Conservation (phyloP, 2,797 vertebrate genomes). For the Apogon talboti region DNA sequence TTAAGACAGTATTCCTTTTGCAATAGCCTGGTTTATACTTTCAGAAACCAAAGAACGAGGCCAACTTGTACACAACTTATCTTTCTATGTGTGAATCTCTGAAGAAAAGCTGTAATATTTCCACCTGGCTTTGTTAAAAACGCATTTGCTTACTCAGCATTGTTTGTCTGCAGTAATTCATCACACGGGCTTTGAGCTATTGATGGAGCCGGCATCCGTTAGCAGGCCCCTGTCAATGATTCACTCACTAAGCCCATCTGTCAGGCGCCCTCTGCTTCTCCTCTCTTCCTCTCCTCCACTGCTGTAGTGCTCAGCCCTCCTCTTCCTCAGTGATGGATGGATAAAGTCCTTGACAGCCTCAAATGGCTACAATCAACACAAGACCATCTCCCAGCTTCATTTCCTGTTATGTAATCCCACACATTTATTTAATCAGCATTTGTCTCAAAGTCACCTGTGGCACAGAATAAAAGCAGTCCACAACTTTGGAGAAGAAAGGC, state of each 20-base stretch:
- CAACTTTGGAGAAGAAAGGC: slow-evolving; percentile 36
- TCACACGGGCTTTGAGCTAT: slow-evolving; percentile 86
- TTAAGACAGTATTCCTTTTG: too few species aligned
- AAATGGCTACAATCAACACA: slow-evolving; percentile 61
- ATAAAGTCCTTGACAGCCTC: slow-evolving; percentile 56
- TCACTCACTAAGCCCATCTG: slow-evolving; percentile 86
- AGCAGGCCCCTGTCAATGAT: slow-evolving; percentile 88
- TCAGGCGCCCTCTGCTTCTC: slow-evolving; percentile 74
- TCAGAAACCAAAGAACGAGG: too few species aligned
- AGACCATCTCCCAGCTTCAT: slow-evolving; percentile 39
- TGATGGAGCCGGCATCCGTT: slow-evolving; percentile 86
- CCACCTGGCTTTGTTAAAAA: slow-evolving; percentile 84
- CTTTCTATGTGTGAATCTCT: slow-evolving; percentile 32
- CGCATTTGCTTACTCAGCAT: slow-evolving; percentile 87
- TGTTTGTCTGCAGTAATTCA: slow-evolving; percentile 89
- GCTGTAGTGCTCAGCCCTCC: slow-evolving; percentile 68
- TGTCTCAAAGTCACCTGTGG: slow-evolving; percentile 62
- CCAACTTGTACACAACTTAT: neutral
- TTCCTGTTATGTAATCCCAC: slow-evolving; percentile 41
- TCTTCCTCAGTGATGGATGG: slow-evolving; percentile 81
- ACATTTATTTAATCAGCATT: slow-evolving; percentile 51
- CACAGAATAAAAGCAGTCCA: slow-evolving; percentile 30
- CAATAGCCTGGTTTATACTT: neutral
- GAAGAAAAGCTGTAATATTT: slow-evolving; percentile 71
- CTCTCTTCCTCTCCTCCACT: slow-evolving; percentile 68